Evolutionary conservation across 2,113 vertebrate species (phyloP), one percentile per base, ranked within the genome.

Genomic region (Condylura cristata): DNA sequence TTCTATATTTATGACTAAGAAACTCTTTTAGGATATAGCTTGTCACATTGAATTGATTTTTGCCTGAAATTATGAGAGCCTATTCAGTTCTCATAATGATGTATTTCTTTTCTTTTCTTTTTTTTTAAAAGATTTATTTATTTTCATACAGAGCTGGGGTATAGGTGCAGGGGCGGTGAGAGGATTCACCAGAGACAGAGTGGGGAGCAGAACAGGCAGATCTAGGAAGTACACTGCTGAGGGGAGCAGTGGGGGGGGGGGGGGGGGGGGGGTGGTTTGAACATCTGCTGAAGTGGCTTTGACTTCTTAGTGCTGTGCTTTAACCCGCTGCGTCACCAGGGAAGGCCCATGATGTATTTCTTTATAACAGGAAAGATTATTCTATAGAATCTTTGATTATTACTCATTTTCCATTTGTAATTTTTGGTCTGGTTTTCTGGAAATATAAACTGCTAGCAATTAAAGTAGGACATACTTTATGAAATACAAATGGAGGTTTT

Each of bases 331-430:
- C n/a, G n/a, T n/a, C n/a, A n/a, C n/a, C n/a, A n/a, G n/a, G n/a
- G n/a, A n/a, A n/a, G n/a, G n/a, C n/a, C n/a, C n/a, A 90, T n/a
- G 7, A 90, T 13, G 44, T 44, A n/a, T 96, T 93, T 93, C 63
- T 74, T 79, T 53, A 34, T 28, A 76, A 51, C 3, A 14, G 2
- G 51, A 83, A 83, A 74, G n/a, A 90, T 76, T 66, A 22, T 58
- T 89, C 14, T 82, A 44, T 70, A 39, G 44, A 88, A 70, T 92
- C 76, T 80, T 70, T 79, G 79, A 30, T 92, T 96, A 24, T 68
- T 70, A 85, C 13, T 60, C 82, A 17, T 80, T 70, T 91, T 89
- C 46, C 4, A 4, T 58, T 60, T 93, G 58, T 2, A 20, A 58
- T 71, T 48, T 81, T 26, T 91, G 44, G 8, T 91, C 79, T 86